A percentile compares a stretch with the other conserved stretches of the same genome.
phyloP scores from a whole-genome alignment of 23 tunicate species.

The Clavelina lepadiformis region DNA sequence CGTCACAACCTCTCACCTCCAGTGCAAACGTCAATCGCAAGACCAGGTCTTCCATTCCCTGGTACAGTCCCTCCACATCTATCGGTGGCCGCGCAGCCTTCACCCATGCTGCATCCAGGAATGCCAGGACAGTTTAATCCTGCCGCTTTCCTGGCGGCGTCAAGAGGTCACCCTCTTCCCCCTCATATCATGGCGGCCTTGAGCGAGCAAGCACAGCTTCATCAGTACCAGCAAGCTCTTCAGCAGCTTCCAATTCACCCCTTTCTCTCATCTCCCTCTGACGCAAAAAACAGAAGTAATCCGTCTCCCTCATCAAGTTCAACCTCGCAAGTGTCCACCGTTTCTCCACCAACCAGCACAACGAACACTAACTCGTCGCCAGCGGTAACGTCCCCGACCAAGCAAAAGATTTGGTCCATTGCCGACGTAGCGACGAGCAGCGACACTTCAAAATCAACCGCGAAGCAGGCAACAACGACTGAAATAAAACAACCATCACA shows the following conservation, averaged over 20 bases:
- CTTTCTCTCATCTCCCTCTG: not conserved
- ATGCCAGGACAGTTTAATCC: conserved; percentile 30
- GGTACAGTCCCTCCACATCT: conserved; percentile 6
- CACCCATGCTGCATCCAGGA: conserved; percentile 33
- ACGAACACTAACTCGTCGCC: conserved; percentile 38
- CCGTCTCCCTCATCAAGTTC: conserved; percentile 18
- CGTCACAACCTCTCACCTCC: conserved; percentile 16
- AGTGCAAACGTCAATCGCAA: not conserved
- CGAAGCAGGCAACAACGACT: not conserved
- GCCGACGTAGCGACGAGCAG: conserved; percentile 81
- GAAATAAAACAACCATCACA: conserved; percentile 1
- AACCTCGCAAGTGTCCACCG: conserved; percentile 9
- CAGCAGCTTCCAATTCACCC: conserved; percentile 34
- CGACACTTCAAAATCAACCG: conserved; percentile 36
- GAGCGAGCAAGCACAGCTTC: conserved; percentile 54
- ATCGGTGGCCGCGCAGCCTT: conserved; percentile 16
- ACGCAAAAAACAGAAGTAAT: too few relatives aligned
- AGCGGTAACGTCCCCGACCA: conserved; percentile 38
- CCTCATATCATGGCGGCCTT: conserved; percentile 69
- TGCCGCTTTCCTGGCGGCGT: conserved; percentile 46
- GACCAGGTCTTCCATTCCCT: conserved; percentile 50
- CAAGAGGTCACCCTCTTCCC: conserved; percentile 43
- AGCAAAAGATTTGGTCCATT: conserved; percentile 90
- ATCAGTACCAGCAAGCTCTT: conserved; percentile 56
- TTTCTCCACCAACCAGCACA: conserved; percentile 17